A percentile compares a stretch with the other conserved stretches of the same genome.
Conservation (phyloP, 2,888 invertebrate genomes). For the Leucophenga maculata region DNA sequence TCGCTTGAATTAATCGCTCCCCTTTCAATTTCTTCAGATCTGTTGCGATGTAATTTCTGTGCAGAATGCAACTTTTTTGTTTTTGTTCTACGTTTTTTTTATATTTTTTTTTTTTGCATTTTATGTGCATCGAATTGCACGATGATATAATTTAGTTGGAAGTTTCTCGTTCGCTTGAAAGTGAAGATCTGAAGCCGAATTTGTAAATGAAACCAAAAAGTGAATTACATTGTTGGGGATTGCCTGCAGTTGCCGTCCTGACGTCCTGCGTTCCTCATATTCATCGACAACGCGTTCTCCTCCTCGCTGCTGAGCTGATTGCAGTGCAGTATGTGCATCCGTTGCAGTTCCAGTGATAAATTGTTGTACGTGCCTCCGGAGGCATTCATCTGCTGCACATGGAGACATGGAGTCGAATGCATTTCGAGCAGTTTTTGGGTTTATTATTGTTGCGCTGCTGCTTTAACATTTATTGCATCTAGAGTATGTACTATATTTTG, state of each 20-base stretch:
- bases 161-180: conserved; percentile 54
- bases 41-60: conserved; percentile 12
- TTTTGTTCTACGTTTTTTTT: not conserved
- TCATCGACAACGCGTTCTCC: no score
- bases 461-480: conserved; percentile 45
- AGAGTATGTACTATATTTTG: conserved; percentile 1
- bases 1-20: conserved; percentile 21
- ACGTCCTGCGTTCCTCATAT: not conserved
- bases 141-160: conserved; percentile 63
- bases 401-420: no score
- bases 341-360: conserved; percentile 50
- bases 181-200: conserved; percentile 44
- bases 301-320: conserved; percentile 18
- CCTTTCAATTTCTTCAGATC: conserved; percentile 17
- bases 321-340: no score
- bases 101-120: not conserved
- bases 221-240: conserved; percentile 18
- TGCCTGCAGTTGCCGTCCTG: not conserved
- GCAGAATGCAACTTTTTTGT: not conserved
- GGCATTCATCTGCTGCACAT: conserved; percentile 11
- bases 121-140: not conserved
- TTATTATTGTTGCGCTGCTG: conserved; percentile 44
- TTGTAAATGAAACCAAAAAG: conserved; percentile 61
- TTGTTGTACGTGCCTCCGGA: conserved; percentile 43
- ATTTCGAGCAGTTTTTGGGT: conserved; percentile 20